Evolutionary conservation across 2,797 vertebrate genomes (phyloP).

Genomic region (Cygnus olor): DNA sequence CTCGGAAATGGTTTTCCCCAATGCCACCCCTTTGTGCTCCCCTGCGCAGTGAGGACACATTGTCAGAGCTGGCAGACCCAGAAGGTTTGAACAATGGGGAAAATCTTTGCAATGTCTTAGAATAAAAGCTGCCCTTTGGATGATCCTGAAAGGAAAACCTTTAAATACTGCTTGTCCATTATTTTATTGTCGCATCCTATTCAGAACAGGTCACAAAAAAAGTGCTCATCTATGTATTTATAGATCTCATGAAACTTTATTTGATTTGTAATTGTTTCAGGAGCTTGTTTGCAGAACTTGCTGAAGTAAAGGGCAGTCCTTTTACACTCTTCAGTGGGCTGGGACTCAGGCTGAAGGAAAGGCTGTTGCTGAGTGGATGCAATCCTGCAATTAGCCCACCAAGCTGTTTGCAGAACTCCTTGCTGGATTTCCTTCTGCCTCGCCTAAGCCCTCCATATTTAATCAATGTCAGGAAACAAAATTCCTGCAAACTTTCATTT

Average conservation of each 20-base stretch:
- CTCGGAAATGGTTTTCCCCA: constrained; percentile 15
- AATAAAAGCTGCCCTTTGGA: constrained; percentile 57
- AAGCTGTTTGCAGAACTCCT: not conserved
- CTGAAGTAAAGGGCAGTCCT: not conserved
- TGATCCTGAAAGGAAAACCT: constrained; percentile 16
- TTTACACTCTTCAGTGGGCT: not conserved
- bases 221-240: not conserved
- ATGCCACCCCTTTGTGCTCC: not conserved
- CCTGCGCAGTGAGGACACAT: not conserved
- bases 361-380: not conserved
- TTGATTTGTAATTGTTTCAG: not conserved
- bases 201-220: not conserved
- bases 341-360: not conserved
- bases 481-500: not conserved
- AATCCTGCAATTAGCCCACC: not conserved
- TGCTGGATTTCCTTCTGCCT: not conserved
- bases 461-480: not conserved
- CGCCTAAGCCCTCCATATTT: not conserved
- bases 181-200: not conserved
- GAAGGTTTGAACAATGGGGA: not conserved
- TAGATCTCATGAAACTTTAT: not conserved
- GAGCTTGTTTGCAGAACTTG: not conserved
- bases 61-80: not conserved
- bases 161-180: not conserved
- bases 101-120: not conserved